Base-by-base conservation (phyloP, 2,888 invertebrate genomes). In the Molorchus minor region DNA sequence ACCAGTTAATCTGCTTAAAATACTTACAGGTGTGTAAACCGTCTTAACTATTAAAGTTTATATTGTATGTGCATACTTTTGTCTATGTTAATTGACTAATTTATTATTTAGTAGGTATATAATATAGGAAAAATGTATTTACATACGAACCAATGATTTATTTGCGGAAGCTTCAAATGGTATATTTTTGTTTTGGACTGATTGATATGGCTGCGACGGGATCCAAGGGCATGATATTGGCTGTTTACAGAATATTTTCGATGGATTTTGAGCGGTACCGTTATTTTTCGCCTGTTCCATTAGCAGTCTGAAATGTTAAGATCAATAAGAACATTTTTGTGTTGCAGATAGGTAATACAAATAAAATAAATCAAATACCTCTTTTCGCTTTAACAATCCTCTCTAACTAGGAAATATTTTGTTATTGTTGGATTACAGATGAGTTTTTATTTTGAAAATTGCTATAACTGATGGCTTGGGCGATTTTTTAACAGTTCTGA, bases 161-260 rank as follows among this genome's bases (percentile, higher is more conserved):
- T 25, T 59, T 20, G 43, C 33, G 21, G 57, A 44, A 55, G 46
- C 35, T 54, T 64, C 61, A 41, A 55, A 49, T 5, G 65, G 55
- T 69, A 67, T 71, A 68, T 71, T 72, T 73, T 71, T 73, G 61
- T 61, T 67, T 52, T 58, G 61, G 46, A 72, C 55, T 54, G 70
- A 71, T 20, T 70, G 71, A 71, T 73, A 74, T 44, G 74, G 74
- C 46, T 73, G 74, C 21, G 68, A 58, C 17, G 71, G 68, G 45
- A 70, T 68, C 75, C 75, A 75, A 41, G 74, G 74, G 56, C 74
- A 75, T 44, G 66, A 45, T 61, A 74, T 70, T 36, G 73, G 73
- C 58, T 71, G 72, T 47, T 68, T 70, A 55, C 57, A 58, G 49
- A 68, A 69, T 21, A 70, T 53, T 51, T 58, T 61, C 40, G 46